These are phyloP conservation scores for Epizoanthus rinbou DNA, from an alignment of 92 coral and sea anemone genomes.

Conservation along the genomic window DNA sequence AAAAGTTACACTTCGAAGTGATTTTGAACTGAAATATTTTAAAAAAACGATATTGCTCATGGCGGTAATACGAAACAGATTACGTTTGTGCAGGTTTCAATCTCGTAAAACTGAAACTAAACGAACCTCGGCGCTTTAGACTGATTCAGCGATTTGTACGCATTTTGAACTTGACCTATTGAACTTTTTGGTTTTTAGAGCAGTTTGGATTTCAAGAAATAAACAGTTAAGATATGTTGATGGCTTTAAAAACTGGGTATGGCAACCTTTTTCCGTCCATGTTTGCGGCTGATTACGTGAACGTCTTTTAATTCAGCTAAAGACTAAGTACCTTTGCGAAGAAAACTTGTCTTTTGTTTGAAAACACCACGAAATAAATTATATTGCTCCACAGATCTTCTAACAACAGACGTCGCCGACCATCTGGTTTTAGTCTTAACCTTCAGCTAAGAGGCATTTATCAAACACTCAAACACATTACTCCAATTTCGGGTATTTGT, in stretches of 20 bases:
- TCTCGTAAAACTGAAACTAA: no score
- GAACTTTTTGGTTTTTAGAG: background rate
- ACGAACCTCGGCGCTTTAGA: background rate
- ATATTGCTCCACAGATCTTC: background rate
- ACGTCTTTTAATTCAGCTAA: background rate
- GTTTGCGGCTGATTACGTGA: background rate
- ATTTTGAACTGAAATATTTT: no score
- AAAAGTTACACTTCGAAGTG: no score
- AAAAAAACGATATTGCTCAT: no score
- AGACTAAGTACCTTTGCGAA: background rate
- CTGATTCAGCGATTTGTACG: background rate
- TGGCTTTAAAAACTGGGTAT: background rate
- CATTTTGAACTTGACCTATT: background rate
- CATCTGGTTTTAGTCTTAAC: conserved; percentile 11
- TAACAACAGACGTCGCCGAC: background rate
- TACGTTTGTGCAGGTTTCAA: no score
- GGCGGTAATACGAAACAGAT: no score
- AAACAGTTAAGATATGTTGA: background rate
- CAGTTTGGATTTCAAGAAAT: background rate
- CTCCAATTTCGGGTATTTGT: background rate
- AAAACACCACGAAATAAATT: background rate
- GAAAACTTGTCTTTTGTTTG: background rate
- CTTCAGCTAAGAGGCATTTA: conserved; percentile 9
- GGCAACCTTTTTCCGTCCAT: background rate
- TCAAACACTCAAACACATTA: background rate